These are phyloP conservation scores for Heterodera filipjevi DNA, from an alignment of 2,888 invertebrate genomes.

Conservation along the genomic window DNA sequence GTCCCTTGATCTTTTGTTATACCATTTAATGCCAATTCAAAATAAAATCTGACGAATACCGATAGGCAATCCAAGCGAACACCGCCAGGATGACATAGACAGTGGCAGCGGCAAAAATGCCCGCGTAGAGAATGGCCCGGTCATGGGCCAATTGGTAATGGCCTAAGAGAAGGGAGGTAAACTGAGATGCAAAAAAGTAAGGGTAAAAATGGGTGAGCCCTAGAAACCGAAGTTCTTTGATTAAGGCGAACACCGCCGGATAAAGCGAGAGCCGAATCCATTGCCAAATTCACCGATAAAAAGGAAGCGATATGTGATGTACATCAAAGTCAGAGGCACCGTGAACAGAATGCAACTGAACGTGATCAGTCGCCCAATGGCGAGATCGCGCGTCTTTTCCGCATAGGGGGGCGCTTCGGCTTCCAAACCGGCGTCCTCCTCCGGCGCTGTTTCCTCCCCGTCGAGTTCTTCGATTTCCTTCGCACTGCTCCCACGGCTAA, in stretches of 20 bases:
- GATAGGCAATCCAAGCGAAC: slow-evolving; percentile 56
- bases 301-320: slow-evolving; percentile 51
- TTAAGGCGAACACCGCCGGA: no score
- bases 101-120: slow-evolving; percentile 46
- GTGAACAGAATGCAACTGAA: slow-evolving; percentile 57
- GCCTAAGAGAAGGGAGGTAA: no score
- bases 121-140: slow-evolving; percentile 55
- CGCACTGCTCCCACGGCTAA: not conserved
- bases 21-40: not conserved
- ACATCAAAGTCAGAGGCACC: slow-evolving; percentile 54
- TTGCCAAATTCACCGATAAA: slow-evolving; percentile 47
- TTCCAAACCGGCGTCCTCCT: not conserved
- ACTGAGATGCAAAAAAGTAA: no score
- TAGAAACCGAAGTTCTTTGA: no score
- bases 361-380: slow-evolving; percentile 48
- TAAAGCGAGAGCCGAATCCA: no score
- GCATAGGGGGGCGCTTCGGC: not conserved
- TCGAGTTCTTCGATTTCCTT: not conserved
- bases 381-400: slow-evolving; percentile 25
- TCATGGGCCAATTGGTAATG: slow-evolving; percentile 46
- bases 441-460: not conserved
- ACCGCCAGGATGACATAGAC: slow-evolving; percentile 49
- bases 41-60: slow-evolving; percentile 37
- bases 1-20: slow-evolving; percentile 2
- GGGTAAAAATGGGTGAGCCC: not conserved